Base-by-base conservation (phyloP, 2,797 vertebrate genomes). In the Perodicticus potto region DNA sequence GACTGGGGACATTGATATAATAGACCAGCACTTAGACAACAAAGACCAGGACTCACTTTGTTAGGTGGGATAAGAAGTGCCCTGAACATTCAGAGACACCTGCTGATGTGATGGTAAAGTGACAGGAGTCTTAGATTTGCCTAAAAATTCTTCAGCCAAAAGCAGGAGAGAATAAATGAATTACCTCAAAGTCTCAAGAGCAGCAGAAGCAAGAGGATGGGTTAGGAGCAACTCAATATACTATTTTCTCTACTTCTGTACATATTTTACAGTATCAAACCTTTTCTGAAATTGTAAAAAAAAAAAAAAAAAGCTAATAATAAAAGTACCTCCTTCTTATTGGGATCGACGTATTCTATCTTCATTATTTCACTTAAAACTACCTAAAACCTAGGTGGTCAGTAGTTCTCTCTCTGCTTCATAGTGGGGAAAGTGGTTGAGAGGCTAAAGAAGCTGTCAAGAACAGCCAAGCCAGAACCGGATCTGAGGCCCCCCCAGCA, bases 281-380 rank as follows among this genome's bases (percentile, higher is more conserved):
- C 25, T 25, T 45, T 78, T 93, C 20, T 61, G 49, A 49, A 82
- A 80, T 22, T 70, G 32, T 29, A n/a, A 53, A 69, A 84, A 77
- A 67, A 53, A 45, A 45, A 27, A 16, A 53, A 10, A 40, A 34
- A 80, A 83, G 49, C 59, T 19, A 80, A 25, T 22, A 22, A 32
- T 2, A 40, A n/a, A 10, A 77, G 29, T 5, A 53, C 29, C 55
- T 82, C 34, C 53, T 10, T 29, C n/a, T 53, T 10, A 37, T 11
- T 27, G 78, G 59, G 32, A 37, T 7, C 0, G 22, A 13, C 0
- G 10, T 22, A 11, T 19, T 4, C 23, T 1, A 2, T 0, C 2
- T 4, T 1, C 57, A 17, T 14, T n/a, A 19, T 34, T 57, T 78
- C 80, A 32, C 45, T 19, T 16, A 8, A 14, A 13, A 29, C 73